Base-by-base conservation (phyloP, 1,140 invertebrate species). In the Tetraneura akinire region DNA sequence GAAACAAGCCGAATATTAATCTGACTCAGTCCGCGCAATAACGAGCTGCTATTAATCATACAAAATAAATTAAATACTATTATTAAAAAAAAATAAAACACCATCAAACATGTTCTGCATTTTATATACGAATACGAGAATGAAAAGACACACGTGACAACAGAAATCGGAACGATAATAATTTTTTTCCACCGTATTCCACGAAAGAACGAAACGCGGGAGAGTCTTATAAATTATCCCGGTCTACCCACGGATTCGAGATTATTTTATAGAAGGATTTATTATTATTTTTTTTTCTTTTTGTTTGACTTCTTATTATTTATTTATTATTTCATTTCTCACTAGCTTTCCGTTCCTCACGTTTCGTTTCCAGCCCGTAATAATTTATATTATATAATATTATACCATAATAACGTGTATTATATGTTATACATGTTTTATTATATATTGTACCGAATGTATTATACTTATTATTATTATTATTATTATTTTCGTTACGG, bases 381-480 rank as follows among this genome's bases (percentile, higher is more conserved):
- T 71, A 51, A 51, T 71, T 71, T 71, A 71, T 71, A 45, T 32
- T 71, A n/a, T 71, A 71, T 71, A 45, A n/a, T 71, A 51, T 71
- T 42, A 66, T 71, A 71, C 21, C 10, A 29, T 26, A 8, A 0
- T 8, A 23, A 9, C 9, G n/a, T 37, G 8, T 37, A 37, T 37
- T 37, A 23, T 1, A 2, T 8, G 5, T n/a, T n/a, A 23, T 42
- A 4, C 14, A n/a, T n/a, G 64, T 11, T 47, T 8, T n/a, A 11
- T 13, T 23, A 68, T 68, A 47, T 9, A 45, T 4, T 9, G 29
- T 68, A 45, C 45, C 64, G 37, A n/a, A 42, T 18, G 11, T 32
- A 21, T n/a, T n/a, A n/a, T n/a, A n/a, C n/a, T n/a, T n/a, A n/a
- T n/a, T n/a, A n/a, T n/a, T n/a, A n/a, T n/a, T n/a, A n/a, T n/a